Evolutionary conservation across 2,113 vertebrate species (phyloP), one percentile per base, ranked within the genome.

Genomic region (Chaetodon trifascialis): DNA sequence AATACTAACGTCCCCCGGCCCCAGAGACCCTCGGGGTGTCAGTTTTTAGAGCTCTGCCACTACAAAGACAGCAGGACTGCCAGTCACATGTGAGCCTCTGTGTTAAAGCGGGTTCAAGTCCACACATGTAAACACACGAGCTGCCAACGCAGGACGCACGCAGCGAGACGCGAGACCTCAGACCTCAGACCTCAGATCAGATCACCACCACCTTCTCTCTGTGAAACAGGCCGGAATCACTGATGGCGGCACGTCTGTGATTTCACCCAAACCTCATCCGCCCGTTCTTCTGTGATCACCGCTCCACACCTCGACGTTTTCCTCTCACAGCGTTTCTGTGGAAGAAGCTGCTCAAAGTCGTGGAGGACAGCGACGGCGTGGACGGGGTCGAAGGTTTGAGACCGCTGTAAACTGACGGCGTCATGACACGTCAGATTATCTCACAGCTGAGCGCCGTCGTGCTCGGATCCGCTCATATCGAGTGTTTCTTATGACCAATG

Each of bases 51-150:
- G 73, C 79, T 40, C 40, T 81, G 88, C 86, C 86, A 86, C 87
- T 81, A 88, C 83, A 91, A 90, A 93, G 90, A 88, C 85, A 85
- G 80, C 78, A 86, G 76, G 74, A 80, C 80, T 36, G 79, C 74
- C 67, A 67, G 71, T 85, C 83, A 10, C 81, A 87, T 74, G 73
- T 75, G 68, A 84, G 49, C 23, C 15, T 6, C 42, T 75, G 73
- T 34, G 82, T 54, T 80, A 30, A 80, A 86, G 55, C 30, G 73
- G 79, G 90, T 84, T 76, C 86, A 83, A 25, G 58, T 79, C 84
- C 70, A 79, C 65, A 69, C 77, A 21, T 67, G 74, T 71, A 84
- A 91, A 86, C 75, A 84, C 4, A 5, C n/a, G n/a, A 2, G 0
- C 60, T 47, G 79, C 83, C 78, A 89, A 51, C 38, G 10, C 15